Evolutionary conservation across 2,797 vertebrate species (phyloP).

Genomic region (Paramormyrops hopkinsi): DNA sequence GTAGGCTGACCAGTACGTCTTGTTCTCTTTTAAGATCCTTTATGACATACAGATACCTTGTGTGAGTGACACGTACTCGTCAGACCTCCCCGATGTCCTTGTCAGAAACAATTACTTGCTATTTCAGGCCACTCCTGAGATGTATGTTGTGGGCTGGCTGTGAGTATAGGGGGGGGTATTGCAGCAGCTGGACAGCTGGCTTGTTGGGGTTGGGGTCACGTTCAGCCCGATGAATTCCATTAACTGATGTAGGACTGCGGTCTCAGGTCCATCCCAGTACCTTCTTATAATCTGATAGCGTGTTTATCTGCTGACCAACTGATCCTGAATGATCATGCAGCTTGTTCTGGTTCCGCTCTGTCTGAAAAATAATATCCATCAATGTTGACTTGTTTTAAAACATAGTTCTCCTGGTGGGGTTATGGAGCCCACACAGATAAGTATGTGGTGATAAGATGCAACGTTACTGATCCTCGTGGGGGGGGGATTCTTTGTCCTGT

Average conservation of each 20-base stretch:
- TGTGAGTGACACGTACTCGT: not conserved
- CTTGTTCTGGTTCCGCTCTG: not conserved
- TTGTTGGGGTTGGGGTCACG: not conserved
- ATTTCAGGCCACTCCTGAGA: not conserved
- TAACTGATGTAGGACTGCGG: not conserved
- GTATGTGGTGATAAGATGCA: not conserved
- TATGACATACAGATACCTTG: not conserved
- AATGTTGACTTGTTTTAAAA: not conserved
- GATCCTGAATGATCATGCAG: not conserved
- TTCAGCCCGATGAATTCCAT: not conserved
- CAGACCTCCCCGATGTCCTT: not conserved
- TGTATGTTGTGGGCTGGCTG: not conserved
- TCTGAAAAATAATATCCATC: not conserved
- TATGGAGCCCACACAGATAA: not conserved
- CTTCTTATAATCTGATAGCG: not conserved
- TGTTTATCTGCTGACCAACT: not conserved
- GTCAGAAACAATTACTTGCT: not conserved
- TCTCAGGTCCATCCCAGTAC: not conserved
- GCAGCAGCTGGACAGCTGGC: not conserved
- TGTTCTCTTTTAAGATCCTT: not conserved
- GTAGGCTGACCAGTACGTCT: not conserved
- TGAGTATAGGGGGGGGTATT: not conserved
- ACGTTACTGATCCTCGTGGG: not conserved
- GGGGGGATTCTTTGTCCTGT: not conserved
- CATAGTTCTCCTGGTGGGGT: not conserved